phyloP scores from a whole-genome alignment of 2,797 vertebrate genomes.

The Schizopygopsis pylzovi region DNA sequence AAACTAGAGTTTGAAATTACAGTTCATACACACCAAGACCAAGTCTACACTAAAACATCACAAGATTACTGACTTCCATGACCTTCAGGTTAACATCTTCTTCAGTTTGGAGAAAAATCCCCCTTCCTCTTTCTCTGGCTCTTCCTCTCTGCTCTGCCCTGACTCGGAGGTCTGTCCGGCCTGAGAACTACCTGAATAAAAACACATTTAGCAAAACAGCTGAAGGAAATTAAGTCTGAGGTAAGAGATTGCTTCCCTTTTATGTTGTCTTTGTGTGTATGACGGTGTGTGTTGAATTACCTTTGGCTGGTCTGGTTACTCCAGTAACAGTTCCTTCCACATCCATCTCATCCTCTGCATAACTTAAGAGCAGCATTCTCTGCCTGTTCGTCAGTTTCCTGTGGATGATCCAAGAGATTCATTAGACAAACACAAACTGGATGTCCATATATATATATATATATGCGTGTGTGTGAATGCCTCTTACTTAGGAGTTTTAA shows the following conservation, averaged over 20 bases:
- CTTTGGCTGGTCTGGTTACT: constrained; percentile 83
- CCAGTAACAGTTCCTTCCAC: constrained; percentile 93
- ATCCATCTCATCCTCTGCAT: constrained; percentile 89
- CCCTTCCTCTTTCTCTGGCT: constrained; percentile 49
- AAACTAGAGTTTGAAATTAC: not conserved
- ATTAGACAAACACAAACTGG: not conserved
- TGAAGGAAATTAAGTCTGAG: not conserved
- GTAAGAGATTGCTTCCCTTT: not conserved
- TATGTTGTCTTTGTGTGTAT: not conserved
- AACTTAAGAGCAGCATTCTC: constrained; percentile 86
- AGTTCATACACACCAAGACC: not conserved
- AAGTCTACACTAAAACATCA: constrained; percentile 3
- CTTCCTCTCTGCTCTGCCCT: constrained; percentile 59
- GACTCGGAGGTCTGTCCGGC: constrained; percentile 78
- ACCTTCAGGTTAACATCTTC: constrained; percentile 86
- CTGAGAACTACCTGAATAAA: constrained; percentile 47
- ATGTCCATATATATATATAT: not conserved
- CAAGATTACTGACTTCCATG: constrained; percentile 50
- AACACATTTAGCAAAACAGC: not conserved
- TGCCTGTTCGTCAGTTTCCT: constrained; percentile 91
- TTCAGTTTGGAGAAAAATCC: constrained; percentile 90
- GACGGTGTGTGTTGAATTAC: constrained; percentile 71
- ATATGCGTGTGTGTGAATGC: constrained; percentile 2
- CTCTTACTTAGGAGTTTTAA: constrained; percentile 93
- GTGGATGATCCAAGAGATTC: constrained; percentile 16